These are phyloP conservation scores for Pelecanus crispus DNA, from an alignment of 2,113 vertebrate genomes.

Conservation along the genomic window DNA sequence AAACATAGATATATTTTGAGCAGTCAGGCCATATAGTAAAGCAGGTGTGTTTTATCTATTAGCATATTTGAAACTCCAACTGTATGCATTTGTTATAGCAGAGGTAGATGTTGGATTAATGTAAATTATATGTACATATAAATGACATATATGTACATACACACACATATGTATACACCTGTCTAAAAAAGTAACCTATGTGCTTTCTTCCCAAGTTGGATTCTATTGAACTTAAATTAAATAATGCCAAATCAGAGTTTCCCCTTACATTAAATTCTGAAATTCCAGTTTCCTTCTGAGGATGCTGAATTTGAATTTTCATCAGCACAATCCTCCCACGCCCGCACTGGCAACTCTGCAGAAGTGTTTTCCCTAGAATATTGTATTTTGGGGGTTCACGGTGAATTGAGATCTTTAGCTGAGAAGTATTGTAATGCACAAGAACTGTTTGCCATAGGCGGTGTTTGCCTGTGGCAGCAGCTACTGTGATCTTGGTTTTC, in stretches of 20 bases:
- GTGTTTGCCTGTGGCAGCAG: background rate
- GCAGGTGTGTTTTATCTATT: background rate
- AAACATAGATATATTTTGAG: background rate
- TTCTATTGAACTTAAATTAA: background rate
- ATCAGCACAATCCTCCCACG: background rate
- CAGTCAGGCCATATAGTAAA: background rate
- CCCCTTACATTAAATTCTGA: background rate
- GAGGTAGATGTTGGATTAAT: background rate
- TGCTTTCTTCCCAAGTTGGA: background rate
- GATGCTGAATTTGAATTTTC: background rate
- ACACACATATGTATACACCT: background rate
- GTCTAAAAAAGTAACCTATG: background rate
- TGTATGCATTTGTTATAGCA: background rate
- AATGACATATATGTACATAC: background rate
- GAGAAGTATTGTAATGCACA: background rate
- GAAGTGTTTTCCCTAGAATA: background rate
- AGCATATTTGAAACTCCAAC: background rate
- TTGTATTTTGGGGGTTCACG: accelerated
- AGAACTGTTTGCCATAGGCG: background rate
- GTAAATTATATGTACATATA: background rate
- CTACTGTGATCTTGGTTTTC: background rate
- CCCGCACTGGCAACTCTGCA: background rate
- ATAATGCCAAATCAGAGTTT: background rate
- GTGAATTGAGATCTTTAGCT: background rate
- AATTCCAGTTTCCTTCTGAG: background rate